phyloP scores from a whole-genome alignment of 2,113 vertebrate species.

The Salminus brasiliensis region DNA sequence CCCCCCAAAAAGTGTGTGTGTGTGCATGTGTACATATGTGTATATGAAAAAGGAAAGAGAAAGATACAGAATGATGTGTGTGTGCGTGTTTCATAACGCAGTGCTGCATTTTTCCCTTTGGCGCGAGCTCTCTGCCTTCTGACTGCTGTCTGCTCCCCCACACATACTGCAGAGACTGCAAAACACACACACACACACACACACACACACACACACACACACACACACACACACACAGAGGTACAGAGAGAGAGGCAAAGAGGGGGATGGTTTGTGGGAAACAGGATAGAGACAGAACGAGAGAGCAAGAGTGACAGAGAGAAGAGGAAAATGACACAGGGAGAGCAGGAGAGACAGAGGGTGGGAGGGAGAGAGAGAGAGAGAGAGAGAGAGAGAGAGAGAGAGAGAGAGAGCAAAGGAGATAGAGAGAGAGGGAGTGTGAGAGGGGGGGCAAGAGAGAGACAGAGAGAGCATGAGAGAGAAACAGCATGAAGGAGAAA shows the following conservation, averaged over 20 bases:
- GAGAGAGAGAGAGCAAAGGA: too few relatives aligned
- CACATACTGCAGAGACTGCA: conserved; percentile 57
- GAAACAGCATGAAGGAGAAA: too few relatives aligned
- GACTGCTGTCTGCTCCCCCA: conserved; percentile 44
- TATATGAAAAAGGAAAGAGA: not conserved
- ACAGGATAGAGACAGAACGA: conserved; percentile 58
- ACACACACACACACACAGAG: conserved; percentile 14
- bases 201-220: conserved; percentile 50
- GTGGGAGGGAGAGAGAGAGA: not conserved
- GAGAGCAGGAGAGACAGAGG: conserved; percentile 35
- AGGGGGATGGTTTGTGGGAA: conserved; percentile 16
- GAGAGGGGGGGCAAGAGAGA: too few relatives aligned
- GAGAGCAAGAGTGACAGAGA: conserved; percentile 57
- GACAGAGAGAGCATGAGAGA: too few relatives aligned
- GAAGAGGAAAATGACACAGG: conserved; percentile 29
- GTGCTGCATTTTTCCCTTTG: conserved; percentile 72
- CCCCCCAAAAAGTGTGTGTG: not conserved
- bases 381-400: not conserved
- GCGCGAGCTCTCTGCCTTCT: conserved; percentile 18
- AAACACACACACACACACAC: conserved; percentile 46
- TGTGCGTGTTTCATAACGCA: conserved; percentile 64
- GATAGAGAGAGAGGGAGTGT: too few relatives aligned
- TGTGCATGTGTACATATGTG: not conserved
- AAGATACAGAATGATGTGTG: not conserved
- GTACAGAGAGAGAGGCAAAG: conserved; percentile 41